phyloP scores from a whole-genome alignment of 2,797 vertebrate species.

The Parambassis ranga region DNA sequence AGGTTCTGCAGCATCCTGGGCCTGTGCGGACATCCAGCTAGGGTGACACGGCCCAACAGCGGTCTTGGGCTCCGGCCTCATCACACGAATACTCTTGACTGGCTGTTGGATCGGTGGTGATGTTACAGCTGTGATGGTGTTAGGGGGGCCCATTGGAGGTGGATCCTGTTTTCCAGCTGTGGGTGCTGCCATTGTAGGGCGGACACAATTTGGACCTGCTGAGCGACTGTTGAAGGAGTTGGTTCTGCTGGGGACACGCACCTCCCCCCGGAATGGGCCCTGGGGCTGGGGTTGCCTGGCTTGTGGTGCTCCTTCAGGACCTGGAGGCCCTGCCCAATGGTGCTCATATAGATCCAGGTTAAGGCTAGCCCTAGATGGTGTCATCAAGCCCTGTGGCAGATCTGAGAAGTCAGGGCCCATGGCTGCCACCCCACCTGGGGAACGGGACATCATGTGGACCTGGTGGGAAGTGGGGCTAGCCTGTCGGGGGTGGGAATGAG shows the following conservation, averaged over 20 bases:
- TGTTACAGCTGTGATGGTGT: slow-evolving; percentile 93
- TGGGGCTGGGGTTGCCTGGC: slow-evolving; percentile 83
- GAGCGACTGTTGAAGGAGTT: slow-evolving; percentile 95
- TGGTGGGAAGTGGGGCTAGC: slow-evolving; percentile 90
- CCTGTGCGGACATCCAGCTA: slow-evolving; percentile 87
- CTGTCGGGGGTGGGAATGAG: slow-evolving; percentile 90
- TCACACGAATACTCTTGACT: slow-evolving; percentile 95
- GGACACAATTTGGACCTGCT: slow-evolving; percentile 79
- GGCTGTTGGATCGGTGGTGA: slow-evolving; percentile 95
- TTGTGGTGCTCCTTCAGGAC: slow-evolving; percentile 81
- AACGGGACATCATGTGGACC: slow-evolving; percentile 87
- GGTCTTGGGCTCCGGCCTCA: slow-evolving; percentile 96
- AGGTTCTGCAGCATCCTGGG: slow-evolving; percentile 77
- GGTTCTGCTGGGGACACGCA: slow-evolving; percentile 88
- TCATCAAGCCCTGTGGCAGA: slow-evolving; percentile 84
- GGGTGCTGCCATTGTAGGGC: slow-evolving; percentile 77
- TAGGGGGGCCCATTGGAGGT: slow-evolving; percentile 85
- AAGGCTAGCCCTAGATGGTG: slow-evolving; percentile 90
- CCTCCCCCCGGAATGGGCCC: slow-evolving; percentile 87
- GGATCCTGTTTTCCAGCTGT: slow-evolving; percentile 82
- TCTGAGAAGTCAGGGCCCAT: slow-evolving; percentile 89
- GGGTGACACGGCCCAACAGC: slow-evolving; percentile 96
- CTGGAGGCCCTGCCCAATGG: slow-evolving; percentile 84
- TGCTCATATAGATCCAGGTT: slow-evolving; percentile 92
- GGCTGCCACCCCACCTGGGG: slow-evolving; percentile 71